These are phyloP conservation scores for Apomyelois bistriatella DNA, from an alignment of 2,888 invertebrate species.

Conservation along the genomic window DNA sequence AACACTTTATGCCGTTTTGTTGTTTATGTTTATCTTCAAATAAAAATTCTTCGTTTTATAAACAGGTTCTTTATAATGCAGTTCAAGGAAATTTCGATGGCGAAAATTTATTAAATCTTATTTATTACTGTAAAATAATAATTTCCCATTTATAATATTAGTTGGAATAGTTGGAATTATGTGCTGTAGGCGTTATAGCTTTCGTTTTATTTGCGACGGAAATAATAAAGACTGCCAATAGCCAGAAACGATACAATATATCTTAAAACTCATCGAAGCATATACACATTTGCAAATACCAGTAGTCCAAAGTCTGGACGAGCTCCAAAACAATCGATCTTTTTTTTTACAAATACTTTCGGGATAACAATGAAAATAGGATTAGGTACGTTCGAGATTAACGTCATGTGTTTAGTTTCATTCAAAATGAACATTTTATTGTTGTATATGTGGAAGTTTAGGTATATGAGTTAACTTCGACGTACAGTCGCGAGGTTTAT, in stretches of 20 bases:
- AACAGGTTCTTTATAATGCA: constrained; percentile 6
- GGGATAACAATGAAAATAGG: constrained; percentile 14
- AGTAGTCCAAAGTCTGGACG: constrained; percentile 15
- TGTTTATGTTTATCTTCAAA: constrained; percentile 18
- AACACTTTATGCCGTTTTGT: constrained; percentile 14
- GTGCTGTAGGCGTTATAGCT: too few relatives aligned
- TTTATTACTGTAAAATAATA: too few relatives aligned
- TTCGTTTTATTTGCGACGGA: background rate
- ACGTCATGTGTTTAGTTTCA: constrained; percentile 15
- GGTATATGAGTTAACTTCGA: background rate
- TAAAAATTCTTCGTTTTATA: constrained; percentile 16
- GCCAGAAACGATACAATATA: background rate
- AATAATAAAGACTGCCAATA: background rate
- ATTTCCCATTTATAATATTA: too few relatives aligned
- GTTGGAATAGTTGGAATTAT: too few relatives aligned
- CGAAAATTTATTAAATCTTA: background rate
- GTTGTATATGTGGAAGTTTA: background rate
- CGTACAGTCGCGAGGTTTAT: too few relatives aligned
- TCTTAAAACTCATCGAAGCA: constrained; percentile 1
- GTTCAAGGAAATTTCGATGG: background rate
- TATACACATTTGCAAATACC: constrained; percentile 8
- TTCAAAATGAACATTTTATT: background rate
- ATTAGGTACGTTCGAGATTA: constrained; percentile 15
- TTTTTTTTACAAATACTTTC: constrained; percentile 14
- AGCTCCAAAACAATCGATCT: constrained; percentile 22